These are phyloP conservation scores for Lathamus discolor DNA, from an alignment of 2,113 vertebrate species.

Conservation along the genomic window DNA sequence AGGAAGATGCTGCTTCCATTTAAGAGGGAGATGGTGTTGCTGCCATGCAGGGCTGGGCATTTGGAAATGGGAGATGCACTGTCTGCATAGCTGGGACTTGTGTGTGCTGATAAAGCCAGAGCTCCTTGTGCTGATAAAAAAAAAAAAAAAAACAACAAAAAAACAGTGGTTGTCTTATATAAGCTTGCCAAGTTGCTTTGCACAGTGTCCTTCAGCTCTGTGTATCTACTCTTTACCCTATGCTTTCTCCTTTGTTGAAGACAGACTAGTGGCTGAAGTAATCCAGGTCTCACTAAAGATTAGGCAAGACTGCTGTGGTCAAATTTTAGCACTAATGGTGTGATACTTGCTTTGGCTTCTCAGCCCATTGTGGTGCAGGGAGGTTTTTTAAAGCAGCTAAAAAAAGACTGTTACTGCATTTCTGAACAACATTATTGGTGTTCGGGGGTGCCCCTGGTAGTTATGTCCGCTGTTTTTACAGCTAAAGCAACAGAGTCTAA, in stretches of 20 bases:
- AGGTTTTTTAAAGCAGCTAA: not conserved
- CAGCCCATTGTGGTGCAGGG: not conserved
- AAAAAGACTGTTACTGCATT: not conserved
- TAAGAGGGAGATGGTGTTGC: not conserved
- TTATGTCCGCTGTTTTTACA: not conserved
- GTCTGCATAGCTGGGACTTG: not conserved
- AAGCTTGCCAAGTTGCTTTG: not conserved
- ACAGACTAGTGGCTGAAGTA: not conserved
- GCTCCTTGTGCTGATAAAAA: not conserved
- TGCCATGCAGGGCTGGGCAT: not conserved
- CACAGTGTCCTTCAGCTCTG: not conserved
- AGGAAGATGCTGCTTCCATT: not conserved
- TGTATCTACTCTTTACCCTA: rapidly evolving
- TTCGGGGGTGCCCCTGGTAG: rapidly evolving
- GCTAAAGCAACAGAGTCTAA: not conserved
- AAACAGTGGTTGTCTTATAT: not conserved
- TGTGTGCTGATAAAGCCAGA: not conserved
- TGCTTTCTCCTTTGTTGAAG: not conserved
- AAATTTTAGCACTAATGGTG: not conserved
- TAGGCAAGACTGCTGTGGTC: not conserved
- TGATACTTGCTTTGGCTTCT: not conserved
- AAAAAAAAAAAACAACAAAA: too few species aligned
- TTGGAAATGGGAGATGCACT: not conserved
- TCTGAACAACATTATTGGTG: not conserved
- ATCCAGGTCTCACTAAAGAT: not conserved